These are phyloP conservation scores for Macrosteles quadrilineatus DNA, from an alignment of 1,140 invertebrate genomes.

Conservation along the genomic window DNA sequence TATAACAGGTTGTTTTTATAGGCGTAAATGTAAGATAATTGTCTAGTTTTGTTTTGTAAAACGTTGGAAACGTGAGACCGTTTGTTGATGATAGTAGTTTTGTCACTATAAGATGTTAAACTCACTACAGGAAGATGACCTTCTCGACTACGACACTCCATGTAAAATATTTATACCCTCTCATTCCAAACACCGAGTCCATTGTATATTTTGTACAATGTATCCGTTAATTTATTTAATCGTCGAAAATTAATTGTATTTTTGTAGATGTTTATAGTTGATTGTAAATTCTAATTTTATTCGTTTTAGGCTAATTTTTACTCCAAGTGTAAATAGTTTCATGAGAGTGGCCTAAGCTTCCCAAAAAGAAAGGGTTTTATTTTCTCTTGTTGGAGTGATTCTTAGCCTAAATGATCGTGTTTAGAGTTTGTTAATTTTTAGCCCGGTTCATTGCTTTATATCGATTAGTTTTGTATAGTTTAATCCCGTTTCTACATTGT, in stretches of 20 bases:
- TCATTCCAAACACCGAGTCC: no score
- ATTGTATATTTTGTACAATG: no score
- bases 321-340: not conserved
- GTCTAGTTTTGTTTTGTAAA: constrained; percentile 8
- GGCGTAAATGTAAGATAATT: constrained; percentile 14
- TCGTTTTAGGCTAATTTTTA: not conserved
- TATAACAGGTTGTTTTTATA: constrained; percentile 15
- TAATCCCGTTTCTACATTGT: no score
- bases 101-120: no score
- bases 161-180: no score
- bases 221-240: no score
- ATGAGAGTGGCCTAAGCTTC: constrained; percentile 8
- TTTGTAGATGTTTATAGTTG: not conserved
- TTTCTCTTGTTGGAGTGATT: not conserved
- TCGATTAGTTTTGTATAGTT: no score
- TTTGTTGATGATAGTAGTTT: not conserved
- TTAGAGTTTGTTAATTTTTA: no score
- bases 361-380: constrained; percentile 7
- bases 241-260: no score
- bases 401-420: not conserved
- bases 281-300: not conserved
- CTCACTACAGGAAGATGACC: no score
- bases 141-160: no score
- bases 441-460: no score
- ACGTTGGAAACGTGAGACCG: not conserved